These are phyloP conservation scores for Brachypteracias leptosomus DNA, from an alignment of 2,113 vertebrate species.

Conservation along the genomic window DNA sequence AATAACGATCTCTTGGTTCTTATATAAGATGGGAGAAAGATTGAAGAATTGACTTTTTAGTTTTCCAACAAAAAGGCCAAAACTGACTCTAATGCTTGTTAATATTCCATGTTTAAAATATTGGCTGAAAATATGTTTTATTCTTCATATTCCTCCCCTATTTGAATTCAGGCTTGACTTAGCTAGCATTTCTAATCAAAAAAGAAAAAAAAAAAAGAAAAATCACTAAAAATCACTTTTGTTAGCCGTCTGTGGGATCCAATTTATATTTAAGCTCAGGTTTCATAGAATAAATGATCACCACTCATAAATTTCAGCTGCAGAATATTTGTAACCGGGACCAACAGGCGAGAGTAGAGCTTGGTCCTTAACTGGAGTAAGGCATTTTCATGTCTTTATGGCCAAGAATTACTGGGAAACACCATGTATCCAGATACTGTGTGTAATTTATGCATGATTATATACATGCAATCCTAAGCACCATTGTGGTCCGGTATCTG, in stretches of 20 bases:
- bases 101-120: background rate
- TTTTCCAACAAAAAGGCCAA: slow-evolving; percentile 10
- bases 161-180: background rate
- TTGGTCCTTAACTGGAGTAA: background rate
- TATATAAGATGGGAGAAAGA: slow-evolving; percentile 81
- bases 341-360: rapidly evolving
- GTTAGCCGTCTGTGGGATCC: background rate
- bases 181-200: background rate
- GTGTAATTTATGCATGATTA: background rate
- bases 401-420: background rate
- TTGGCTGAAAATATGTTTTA: background rate
- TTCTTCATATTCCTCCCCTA: background rate
- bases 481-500: background rate
- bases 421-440: background rate
- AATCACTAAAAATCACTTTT: background rate
- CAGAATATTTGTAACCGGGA: background rate
- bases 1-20: slow-evolving; percentile 93
- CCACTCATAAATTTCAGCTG: background rate
- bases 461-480: background rate
- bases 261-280: background rate
- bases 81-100: background rate
- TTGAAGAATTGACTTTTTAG: slow-evolving; percentile 62
- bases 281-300: background rate
- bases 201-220: background rate
- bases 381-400: background rate